phyloP scores from a whole-genome alignment of 2,113 vertebrate species.

The Macquaria ambigua region DNA sequence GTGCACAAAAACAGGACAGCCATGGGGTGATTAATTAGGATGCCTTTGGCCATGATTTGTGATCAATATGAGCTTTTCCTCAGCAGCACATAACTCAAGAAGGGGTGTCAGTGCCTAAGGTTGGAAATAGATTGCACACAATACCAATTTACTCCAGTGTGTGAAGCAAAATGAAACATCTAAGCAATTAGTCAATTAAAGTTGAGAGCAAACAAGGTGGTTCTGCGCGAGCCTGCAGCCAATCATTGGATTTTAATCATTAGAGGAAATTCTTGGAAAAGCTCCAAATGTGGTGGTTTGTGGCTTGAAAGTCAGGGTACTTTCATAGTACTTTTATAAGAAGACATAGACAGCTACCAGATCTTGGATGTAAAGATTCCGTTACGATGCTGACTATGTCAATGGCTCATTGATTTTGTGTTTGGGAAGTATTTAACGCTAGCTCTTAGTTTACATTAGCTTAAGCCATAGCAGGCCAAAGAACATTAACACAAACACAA shows the following conservation, averaged over 20 bases:
- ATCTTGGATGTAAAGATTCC: not conserved
- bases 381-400: not conserved
- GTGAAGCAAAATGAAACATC: constrained; percentile 54
- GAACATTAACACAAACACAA: not conserved
- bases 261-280: constrained; percentile 55
- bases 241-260: constrained; percentile 63
- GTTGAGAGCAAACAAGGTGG: constrained; percentile 62
- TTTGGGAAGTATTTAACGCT: not conserved
- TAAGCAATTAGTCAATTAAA: constrained; percentile 71
- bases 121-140: constrained; percentile 58
- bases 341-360: not conserved
- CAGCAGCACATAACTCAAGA: constrained; percentile 18
- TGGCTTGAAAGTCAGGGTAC: not conserved
- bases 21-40: constrained; percentile 66
- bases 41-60: constrained; percentile 56
- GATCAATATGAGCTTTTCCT: constrained; percentile 65
- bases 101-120: constrained; percentile 47
- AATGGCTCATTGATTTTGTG: not conserved
- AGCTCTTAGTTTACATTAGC: not conserved
- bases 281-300: constrained; percentile 38
- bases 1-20: constrained; percentile 30
- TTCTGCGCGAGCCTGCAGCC: constrained; percentile 50
- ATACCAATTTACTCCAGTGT: constrained; percentile 54
- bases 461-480: not conserved
- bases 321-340: not conserved